These are phyloP conservation scores for Pelobates cultripes DNA, from an alignment of 2,797 vertebrate genomes.

Conservation along the genomic window DNA sequence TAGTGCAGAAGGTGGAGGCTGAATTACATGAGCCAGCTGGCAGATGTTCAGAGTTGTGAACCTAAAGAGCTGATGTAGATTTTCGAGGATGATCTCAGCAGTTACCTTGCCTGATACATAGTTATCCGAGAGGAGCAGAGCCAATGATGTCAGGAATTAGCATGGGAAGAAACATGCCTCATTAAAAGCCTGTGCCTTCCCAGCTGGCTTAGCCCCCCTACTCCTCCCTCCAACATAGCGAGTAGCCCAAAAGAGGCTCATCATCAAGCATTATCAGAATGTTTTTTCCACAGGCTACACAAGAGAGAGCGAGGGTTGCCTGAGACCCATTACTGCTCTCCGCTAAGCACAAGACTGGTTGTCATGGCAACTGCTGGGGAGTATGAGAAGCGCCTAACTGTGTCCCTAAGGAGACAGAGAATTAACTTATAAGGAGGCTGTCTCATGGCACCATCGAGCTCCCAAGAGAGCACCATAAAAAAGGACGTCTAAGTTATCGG, in stretches of 20 bases:
- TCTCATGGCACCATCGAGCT: neutral
- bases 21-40: slow-evolving; percentile 17
- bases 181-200: slow-evolving; percentile 4
- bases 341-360: neutral
- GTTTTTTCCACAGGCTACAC: slow-evolving; percentile 6
- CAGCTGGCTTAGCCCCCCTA: neutral
- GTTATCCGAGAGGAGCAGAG: neutral
- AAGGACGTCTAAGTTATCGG: neutral
- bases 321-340: slow-evolving; percentile 59
- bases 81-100: neutral
- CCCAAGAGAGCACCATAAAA: neutral
- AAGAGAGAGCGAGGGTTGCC: slow-evolving; percentile 57
- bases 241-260: slow-evolving; percentile 4
- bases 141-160: neutral
- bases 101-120: neutral
- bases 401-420: neutral
- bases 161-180: neutral
- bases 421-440: neutral
- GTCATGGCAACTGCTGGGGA: slow-evolving; percentile 19
- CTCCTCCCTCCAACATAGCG: neutral
- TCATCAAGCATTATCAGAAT: slow-evolving; percentile 10
- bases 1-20: neutral
- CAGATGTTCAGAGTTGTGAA: slow-evolving; percentile 7
- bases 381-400: slow-evolving; percentile 1
- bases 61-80: neutral